These are phyloP conservation scores for Quadroppia sp. DNA, from an alignment of 2,888 invertebrate genomes.

Conservation along the genomic window DNA sequence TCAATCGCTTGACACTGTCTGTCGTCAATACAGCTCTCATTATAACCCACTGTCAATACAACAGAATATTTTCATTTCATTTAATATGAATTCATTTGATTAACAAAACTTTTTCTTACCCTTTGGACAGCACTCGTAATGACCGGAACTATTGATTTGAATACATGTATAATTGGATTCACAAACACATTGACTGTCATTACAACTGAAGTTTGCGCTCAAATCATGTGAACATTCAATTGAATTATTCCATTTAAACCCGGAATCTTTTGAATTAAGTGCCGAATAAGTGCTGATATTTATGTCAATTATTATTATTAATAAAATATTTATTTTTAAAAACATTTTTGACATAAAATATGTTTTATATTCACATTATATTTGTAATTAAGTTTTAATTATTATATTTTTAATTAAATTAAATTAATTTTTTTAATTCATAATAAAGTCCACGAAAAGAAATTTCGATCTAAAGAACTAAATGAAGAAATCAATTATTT, in stretches of 20 bases:
- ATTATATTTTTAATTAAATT: no score
- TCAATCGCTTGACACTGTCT: constrained; percentile 5
- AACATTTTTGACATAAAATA: no score
- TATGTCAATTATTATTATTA: no score
- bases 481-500: no score
- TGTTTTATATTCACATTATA: no score
- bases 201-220: neutral
- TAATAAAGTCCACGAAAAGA: no score
- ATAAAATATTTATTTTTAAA: no score
- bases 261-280: neutral
- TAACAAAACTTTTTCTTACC: neutral
- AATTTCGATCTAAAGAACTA: no score
- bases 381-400: no score
- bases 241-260: neutral
- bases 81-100: constrained; percentile 11
- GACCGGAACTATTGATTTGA: neutral
- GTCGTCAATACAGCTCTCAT: constrained; percentile 28
- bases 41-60: constrained; percentile 18
- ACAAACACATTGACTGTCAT: neutral
- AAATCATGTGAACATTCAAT: neutral
- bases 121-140: constrained; percentile 9
- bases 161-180: neutral
- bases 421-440: no score
- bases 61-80: no score
- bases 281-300: no score